phyloP scores from a whole-genome alignment of 2,113 vertebrate species.

The western clawed frog (Xenopus tropicalis) region DNA sequence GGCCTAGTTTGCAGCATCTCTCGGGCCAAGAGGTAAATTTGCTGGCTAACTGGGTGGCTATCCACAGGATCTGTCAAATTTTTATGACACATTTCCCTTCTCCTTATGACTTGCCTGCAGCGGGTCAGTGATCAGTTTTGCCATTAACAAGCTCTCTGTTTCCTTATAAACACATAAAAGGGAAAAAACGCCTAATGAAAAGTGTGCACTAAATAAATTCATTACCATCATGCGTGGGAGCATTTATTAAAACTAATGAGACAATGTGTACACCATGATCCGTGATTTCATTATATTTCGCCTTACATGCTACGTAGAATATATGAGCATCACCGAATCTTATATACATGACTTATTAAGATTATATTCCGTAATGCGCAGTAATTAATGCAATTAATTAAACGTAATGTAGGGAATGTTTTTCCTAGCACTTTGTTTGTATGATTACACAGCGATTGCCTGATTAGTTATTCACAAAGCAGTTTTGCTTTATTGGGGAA shows the following conservation, averaged over 20 bases:
- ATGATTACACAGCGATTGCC: conserved; percentile 37
- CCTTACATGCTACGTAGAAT: conserved; percentile 21
- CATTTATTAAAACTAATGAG: conserved; percentile 34
- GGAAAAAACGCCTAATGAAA: not conserved
- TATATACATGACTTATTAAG: conserved; percentile 28
- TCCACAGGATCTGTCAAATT: too few species aligned
- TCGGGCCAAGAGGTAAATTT: too few species aligned
- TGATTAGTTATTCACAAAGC: conserved; percentile 41
- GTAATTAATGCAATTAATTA: conserved; percentile 45
- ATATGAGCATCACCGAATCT: conserved; percentile 24
- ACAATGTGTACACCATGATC: conserved; percentile 25
- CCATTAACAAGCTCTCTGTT: not conserved
- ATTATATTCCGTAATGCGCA: conserved; percentile 30
- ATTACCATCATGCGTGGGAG: conserved; percentile 28
- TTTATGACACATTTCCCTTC: too few species aligned
- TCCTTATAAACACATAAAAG: not conserved
- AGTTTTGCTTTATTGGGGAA: conserved; percentile 30
- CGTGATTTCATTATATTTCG: conserved; percentile 29
- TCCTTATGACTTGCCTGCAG: not conserved
- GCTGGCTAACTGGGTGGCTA: too few species aligned
- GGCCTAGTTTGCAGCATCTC: too few species aligned
- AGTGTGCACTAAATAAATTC: conserved; percentile 6
- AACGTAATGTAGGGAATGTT: conserved; percentile 39
- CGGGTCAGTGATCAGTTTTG: not conserved
- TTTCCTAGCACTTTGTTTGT: conserved; percentile 31